Base-by-base conservation (phyloP, 2,888 invertebrate species). In the Drosophila borealis region DNA sequence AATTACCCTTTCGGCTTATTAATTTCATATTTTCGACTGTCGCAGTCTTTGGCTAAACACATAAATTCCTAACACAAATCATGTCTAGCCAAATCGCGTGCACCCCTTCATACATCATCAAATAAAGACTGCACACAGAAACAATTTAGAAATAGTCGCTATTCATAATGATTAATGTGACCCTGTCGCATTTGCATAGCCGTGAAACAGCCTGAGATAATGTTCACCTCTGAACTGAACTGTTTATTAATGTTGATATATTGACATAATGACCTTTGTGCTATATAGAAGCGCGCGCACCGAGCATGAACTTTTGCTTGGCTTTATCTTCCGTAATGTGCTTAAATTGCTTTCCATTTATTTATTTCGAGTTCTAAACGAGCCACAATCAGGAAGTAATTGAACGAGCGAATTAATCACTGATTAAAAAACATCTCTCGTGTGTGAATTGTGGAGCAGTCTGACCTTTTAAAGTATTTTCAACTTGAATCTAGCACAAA, bases 221-320 rank as follows among this genome's bases (percentile, higher is more conserved):
- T 49, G 63, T 39, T 73, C 54, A 53, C 42, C 80, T 62, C 57
- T 64, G 57, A 54, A 55, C 45, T 55, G 50, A 79, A 60, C 45
- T 44, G 44, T 60, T 42, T 34, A 54, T 61, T 49, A 57, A 63
- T 71, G 45, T 50, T 75, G 80, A 85, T 75, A 69, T 70, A 75
- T 88, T 88, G 88, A 85, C 88, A 67, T 55, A 71, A 78, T 88
- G 89, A 83, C 83, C 83, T 83, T 83, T 89, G 83, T 60, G 89
- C 83, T 60, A 83, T 85, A 72, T 80, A 51, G 55, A 46, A 34
- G 37, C 46, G 54, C 44, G 44, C 56, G 36, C 11, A 8, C 2
- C 17, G 17, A 17, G 13, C n/a, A 42, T 48, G 49, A 66, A 72
- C 66, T 60, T 51, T 55, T 51, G 50, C n/a, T 49, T 45, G 39